Evolutionary conservation across 92 coral and sea anemone genomes (phyloP), one percentile per base, ranked within the genome.

Genomic region (Pocillopora meandrina): DNA sequence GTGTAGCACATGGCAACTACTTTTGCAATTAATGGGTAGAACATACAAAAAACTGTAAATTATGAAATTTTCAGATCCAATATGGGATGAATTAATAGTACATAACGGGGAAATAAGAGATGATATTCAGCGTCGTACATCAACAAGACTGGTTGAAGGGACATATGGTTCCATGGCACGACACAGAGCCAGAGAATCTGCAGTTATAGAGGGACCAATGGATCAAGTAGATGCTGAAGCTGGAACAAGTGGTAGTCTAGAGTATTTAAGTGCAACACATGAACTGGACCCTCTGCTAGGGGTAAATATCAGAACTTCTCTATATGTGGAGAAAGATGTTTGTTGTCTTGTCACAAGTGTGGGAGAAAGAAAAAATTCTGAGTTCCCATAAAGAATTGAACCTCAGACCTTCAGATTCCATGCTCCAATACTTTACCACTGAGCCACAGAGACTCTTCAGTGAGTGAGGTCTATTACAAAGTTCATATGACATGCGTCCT

Each of bases 51-150:
- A 12, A 12, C 14, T 6, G 70, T 33, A 65, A 20, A 47, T 79
- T 15, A 10, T 56, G 35, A 9, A 42, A 62, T 47, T 71, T 58
- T 52, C 57, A 88, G 91, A 88, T 70, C 72, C 88, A 14, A 61
- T 88, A 20, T 88, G 91, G 91, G 65, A 88, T 63, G 84, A 88
- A 15, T 79, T 88, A 61, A 83, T 75, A 13, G 84, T 42, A 3
- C 88, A 88, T 80, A 88, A 88, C 56, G 73, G 83, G 12, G 72
- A 20, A 14, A 34, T 88, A 9, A 80, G 83, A 68, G 14, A 64
- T 10, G 84, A 83, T 9, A 12, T 69, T 47, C 65, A 26, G 21
- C 36, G 14, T 76, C 84, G 88, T 13, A 60, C 75, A 10, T 57
- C 52, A 21, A 26, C 88, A 2, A 77, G 34, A 59, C 72, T 74